phyloP scores from a whole-genome alignment of 1,140 invertebrate genomes.

The Drosophila pruinosa region DNA sequence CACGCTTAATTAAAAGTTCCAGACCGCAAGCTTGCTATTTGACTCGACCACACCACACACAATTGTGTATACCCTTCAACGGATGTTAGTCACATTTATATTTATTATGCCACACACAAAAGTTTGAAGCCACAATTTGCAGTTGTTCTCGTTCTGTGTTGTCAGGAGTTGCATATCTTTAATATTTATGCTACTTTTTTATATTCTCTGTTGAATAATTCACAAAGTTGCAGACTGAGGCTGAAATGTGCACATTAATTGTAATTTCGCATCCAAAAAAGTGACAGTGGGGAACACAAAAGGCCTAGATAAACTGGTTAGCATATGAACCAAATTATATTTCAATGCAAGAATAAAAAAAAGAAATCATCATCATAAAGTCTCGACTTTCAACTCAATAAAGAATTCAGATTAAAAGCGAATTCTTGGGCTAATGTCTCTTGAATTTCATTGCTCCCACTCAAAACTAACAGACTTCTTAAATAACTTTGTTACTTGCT shows the following conservation, averaged over 20 bases:
- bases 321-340: neutral
- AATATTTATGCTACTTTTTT: constrained; percentile 16
- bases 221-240: neutral
- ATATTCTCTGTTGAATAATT: constrained; percentile 1
- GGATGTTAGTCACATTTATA: constrained; percentile 13
- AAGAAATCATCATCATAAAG: too few species aligned
- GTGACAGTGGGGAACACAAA: neutral
- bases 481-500: neutral
- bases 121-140: neutral
- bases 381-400: too few species aligned
- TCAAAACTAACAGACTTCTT: neutral
- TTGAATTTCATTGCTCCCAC: too few species aligned
- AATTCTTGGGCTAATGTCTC: too few species aligned
- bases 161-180: neutral
- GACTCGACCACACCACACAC: neutral
- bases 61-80: constrained; percentile 35
- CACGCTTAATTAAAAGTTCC: constrained; percentile 75
- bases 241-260: neutral
- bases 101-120: constrained; percentile 21
- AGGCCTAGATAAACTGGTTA: neutral
- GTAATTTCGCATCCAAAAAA: neutral
- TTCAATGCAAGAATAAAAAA: neutral
- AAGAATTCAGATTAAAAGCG: too few species aligned
- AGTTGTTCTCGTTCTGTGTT: neutral
- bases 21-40: constrained; percentile 47